Conservation (phyloP, 2,113 vertebrate species). For the Mionectes macconnelli region DNA sequence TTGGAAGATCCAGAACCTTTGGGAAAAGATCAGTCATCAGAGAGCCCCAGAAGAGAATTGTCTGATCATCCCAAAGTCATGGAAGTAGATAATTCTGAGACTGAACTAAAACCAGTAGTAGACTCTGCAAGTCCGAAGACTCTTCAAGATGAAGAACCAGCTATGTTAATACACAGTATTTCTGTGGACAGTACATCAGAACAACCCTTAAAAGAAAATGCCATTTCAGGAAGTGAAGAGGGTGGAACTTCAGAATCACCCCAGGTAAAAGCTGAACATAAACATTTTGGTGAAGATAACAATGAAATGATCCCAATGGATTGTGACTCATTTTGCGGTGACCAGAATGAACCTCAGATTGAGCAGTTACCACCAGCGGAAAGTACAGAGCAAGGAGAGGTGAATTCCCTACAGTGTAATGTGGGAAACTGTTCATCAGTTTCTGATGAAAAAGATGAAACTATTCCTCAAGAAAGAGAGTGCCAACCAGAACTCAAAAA, state of each 20-base stretch:
- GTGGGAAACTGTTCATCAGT: background rate
- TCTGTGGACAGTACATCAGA: background rate
- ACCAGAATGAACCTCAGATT: conserved; percentile 71
- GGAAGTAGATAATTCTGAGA: background rate
- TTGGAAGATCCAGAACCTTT: conserved; percentile 17
- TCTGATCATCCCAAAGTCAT: background rate
- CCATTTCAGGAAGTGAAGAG: conserved; percentile 3
- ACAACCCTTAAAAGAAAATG: conserved; percentile 23
- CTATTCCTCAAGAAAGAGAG: conserved; percentile 46
- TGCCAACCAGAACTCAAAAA: conserved; percentile 52
- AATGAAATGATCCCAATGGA: conserved; percentile 89
- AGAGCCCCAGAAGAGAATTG: background rate
- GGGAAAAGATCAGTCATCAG: conserved; percentile 1
- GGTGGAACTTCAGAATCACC: background rate
- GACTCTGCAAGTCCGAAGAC: background rate
- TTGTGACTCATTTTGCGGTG: conserved; percentile 86
- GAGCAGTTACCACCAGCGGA: conserved; percentile 49
- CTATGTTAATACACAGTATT: background rate
- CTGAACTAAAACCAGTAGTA: background rate
- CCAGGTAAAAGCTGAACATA: conserved; percentile 22
- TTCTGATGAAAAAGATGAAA: conserved; percentile 58
- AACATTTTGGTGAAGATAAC: conserved; percentile 78
- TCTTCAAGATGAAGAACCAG: conserved; percentile 37
- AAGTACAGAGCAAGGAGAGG: conserved; percentile 23
- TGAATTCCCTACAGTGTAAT: background rate